Evolutionary conservation across 2,113 vertebrate genomes (phyloP), one percentile per base, ranked within the genome.

Genomic region (Canis aureus): DNA sequence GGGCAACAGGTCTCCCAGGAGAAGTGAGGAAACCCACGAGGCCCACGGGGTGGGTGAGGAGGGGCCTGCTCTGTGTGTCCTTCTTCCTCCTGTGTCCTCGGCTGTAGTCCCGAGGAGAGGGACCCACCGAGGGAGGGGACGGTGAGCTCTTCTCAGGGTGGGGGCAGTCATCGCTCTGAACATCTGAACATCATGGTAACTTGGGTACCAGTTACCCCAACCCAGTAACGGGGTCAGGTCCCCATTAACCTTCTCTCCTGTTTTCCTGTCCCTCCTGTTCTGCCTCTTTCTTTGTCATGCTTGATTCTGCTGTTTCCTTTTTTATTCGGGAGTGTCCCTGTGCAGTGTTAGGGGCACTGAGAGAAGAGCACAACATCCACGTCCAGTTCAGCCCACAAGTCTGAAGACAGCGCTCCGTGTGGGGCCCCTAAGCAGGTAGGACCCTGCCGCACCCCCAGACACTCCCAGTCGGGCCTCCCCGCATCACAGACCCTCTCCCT

Each of bases 401-500:
- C 32, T 69, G 11, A n/a, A 73, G 89, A 91, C 83, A 59, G 32
- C 3, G 9, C 11, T 59, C 64, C 25, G 4, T 55, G 13, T 5
- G 16, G 55, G 22, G 29, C 38, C 59, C 60, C 11, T 8, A 8
- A 66, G 16, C n/a, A 32, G 74, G 7, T 25, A 20, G 22, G 76
- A 60, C 9, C 7, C 38, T n/a, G 35, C 19, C 25, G 2, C 2
- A 3, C 2, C 11, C 17, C 11, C 20, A 4, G 13, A 49, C 64
- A 16, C 23, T 29, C 11, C 49, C 12, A 7, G 64, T 22, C 23
- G 49, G 25, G 4, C 35, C 11, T 51, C 73, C 55, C 57, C 17
- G 49, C 82, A 17, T 51, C 57, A 22, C n/a, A 93, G n/a, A 23
- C 2, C 10, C 3, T 22, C n/a, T 49, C 81, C 27, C 27, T 91